Percentiles rank a stretch among this genome's conserved stretches.
Evolutionary conservation across 2,797 vertebrate genomes (phyloP).

Genomic region (Rhynchonycteris naso): DNA sequence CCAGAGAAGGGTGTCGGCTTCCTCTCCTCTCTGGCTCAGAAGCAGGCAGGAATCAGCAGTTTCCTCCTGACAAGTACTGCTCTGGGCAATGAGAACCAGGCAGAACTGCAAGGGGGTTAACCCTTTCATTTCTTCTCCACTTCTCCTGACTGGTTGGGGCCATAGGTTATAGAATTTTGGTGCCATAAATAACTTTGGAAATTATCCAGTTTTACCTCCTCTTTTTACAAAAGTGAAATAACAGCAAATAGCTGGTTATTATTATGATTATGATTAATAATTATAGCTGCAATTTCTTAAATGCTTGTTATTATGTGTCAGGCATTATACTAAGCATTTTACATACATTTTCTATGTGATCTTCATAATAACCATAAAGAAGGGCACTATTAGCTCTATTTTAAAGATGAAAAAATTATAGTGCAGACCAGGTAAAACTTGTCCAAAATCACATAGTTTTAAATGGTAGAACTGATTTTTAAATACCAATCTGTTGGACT

Average conservation of each 20-base stretch:
- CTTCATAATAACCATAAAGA: constrained; percentile 8
- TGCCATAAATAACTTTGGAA: background rate
- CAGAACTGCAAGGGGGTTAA: constrained; percentile 31
- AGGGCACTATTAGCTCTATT: background rate
- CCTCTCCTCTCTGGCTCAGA: constrained; percentile 65
- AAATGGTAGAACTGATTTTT: constrained; percentile 29
- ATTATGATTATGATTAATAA: background rate
- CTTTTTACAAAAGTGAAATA: constrained; percentile 17
- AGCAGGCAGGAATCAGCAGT: constrained; percentile 74
- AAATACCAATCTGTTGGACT: background rate
- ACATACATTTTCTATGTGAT: background rate
- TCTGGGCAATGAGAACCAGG: constrained; percentile 36
- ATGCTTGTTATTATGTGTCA: background rate
- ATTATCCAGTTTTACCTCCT: background rate
- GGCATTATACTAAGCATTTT: background rate
- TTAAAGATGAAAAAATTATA: constrained; percentile 29
- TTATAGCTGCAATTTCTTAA: background rate
- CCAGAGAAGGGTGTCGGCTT: constrained; percentile 55
- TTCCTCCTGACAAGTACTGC: constrained; percentile 74
- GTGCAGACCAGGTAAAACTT: background rate
- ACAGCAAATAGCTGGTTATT: background rate
- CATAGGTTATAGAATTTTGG: background rate
- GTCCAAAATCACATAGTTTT: background rate
- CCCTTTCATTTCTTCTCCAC: constrained; percentile 22
- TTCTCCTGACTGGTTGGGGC: background rate